Evolutionary conservation across 2,797 vertebrate genomes (phyloP).

Genomic region (Sebastes wilsoni): DNA sequence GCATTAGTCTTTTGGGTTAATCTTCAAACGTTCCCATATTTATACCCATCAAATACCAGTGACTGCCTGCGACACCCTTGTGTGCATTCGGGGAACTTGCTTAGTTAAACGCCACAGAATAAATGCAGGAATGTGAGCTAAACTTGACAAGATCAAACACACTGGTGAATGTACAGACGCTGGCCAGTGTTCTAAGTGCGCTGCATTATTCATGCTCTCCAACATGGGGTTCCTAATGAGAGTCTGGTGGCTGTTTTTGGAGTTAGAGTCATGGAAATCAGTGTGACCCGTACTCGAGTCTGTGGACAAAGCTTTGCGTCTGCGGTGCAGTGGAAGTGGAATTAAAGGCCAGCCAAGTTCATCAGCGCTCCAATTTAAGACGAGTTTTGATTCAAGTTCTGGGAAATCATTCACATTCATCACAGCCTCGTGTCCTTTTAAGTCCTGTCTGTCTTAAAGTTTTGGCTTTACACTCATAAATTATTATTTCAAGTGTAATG

Average conservation of each 20-base stretch:
- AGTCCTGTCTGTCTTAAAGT: not conserved
- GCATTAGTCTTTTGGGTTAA: constrained; percentile 83
- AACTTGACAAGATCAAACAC: constrained; percentile 87
- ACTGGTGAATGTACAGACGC: constrained; percentile 81
- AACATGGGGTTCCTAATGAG: constrained; percentile 85
- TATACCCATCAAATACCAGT: constrained; percentile 82
- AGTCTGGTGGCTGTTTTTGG: constrained; percentile 83
- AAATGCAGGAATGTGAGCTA: constrained; percentile 83
- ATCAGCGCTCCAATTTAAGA: constrained; percentile 37
- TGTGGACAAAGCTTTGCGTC: constrained; percentile 62
- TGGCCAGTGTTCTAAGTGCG: constrained; percentile 83
- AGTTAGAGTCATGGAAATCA: constrained; percentile 72
- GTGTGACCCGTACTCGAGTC: constrained; percentile 71
- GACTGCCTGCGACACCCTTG: constrained; percentile 77
- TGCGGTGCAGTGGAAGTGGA: constrained; percentile 42
- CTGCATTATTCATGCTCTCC: constrained; percentile 87
- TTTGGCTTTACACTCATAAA: constrained; percentile 7
- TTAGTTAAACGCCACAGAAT: constrained; percentile 81
- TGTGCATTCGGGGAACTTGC: constrained; percentile 79
- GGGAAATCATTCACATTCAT: constrained; percentile 34
- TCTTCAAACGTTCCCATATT: constrained; percentile 86
- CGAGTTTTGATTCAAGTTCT: constrained; percentile 39
- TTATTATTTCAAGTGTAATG: constrained; percentile 32
- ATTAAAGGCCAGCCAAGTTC: constrained; percentile 54
- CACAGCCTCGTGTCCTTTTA: constrained; percentile 7